Evolutionary conservation across 2,888 invertebrate genomes (phyloP).

Genomic region (Catonia carolina): DNA sequence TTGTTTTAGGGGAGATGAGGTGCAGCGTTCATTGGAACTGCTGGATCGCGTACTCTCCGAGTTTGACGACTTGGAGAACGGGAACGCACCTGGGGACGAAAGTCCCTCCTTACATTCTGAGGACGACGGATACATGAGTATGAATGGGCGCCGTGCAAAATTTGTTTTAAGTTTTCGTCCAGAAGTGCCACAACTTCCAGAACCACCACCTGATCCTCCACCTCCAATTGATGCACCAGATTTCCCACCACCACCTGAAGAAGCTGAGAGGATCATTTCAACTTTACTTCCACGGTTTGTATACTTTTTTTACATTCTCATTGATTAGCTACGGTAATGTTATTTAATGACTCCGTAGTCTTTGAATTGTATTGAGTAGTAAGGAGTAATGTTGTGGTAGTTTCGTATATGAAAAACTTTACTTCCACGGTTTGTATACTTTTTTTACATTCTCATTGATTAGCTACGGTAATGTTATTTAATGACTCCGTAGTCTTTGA

Average conservation of each 20-base stretch:
- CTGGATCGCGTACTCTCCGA: constrained; percentile 84
- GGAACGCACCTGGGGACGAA: constrained; percentile 45
- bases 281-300: constrained; percentile 64
- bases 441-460: too few species aligned
- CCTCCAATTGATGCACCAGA: constrained; percentile 39
- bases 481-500: too few species aligned
- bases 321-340: too few species aligned
- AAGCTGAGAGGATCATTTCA: constrained; percentile 68
- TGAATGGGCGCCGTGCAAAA: constrained; percentile 76
- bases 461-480: too few species aligned
- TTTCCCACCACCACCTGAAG: constrained; percentile 69
- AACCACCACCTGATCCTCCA: constrained; percentile 42
- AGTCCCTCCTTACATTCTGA: constrained; percentile 57
- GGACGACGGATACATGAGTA: constrained; percentile 89
- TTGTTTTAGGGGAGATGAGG: constrained; percentile 67
- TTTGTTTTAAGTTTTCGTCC: constrained; percentile 62
- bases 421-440: constrained; percentile 55
- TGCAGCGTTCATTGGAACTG: constrained; percentile 80
- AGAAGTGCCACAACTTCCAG: constrained; percentile 36
- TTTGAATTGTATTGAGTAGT: too few species aligned
- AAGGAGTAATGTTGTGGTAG: too few species aligned
- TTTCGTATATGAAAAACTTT: too few species aligned
- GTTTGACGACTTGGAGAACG: constrained; percentile 72
- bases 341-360: too few species aligned
- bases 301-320: too few species aligned